Base-by-base conservation (phyloP, 1,140 invertebrate genomes). In the Tetragnatha versicolor region DNA sequence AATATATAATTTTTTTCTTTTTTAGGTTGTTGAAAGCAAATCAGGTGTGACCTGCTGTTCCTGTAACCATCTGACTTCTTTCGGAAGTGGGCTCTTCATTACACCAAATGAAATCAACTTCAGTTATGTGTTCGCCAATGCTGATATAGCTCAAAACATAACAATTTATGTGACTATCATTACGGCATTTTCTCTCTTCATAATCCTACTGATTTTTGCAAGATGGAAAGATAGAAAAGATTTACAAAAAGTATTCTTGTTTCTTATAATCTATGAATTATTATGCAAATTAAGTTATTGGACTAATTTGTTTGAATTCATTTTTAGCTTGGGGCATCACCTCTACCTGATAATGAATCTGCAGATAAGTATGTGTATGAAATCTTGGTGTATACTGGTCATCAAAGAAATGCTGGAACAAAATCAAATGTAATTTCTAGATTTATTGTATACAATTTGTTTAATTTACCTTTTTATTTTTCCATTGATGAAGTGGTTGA, bases 281-380 rank as follows among this genome's bases (percentile, higher is more conserved):
- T 53, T 17, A 17, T 47, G 12, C 3, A 47, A 12, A 47, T 2
- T 47, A 47, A 1, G 20, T 2, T 47, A 2, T 20, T 47, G 20
- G 25, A 25, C 1, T 65, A 9, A 39, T 12, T 27, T 33, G n/a
- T 51, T 3, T 10, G 9, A 25, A 14, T 63, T 55, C 82, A 47
- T 0, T 60, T 82, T 31, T 80, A 88, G 86, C 82, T 89, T 22
- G 88, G 88, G 37, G 83, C 87, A 7, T 85, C 86, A 6, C 87
- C 88, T 14, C 72, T 89, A 17, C 81, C 84, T 20, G 88, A 89
- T 81, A 90, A 90, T 82, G 85, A 87, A 25, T 82, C 85, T 4
- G 79, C 81, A 17, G 88, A 89, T 81, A 86, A 87, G 78, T 89
- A 90, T 78, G 83, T 89, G 17, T 90, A 90, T 83, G 87, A 89